Conservation (phyloP, 2,113 vertebrate genomes). For the Euleptes europaea region DNA sequence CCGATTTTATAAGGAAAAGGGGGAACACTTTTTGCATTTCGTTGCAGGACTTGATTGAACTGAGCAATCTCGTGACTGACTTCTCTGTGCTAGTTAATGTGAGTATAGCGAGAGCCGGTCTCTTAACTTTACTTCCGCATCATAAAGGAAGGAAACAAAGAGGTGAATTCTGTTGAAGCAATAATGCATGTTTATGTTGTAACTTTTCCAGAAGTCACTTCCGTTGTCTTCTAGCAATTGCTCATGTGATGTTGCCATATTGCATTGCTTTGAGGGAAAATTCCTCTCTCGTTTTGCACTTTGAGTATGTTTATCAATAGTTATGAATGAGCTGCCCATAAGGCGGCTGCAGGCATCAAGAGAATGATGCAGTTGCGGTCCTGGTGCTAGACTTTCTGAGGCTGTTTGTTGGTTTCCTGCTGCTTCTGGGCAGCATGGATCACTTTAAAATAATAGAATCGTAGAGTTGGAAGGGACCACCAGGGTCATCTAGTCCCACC, state of each 20-base stretch:
- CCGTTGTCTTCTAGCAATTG: constrained; percentile 40
- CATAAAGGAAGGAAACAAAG: neutral
- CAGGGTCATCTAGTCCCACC: no score
- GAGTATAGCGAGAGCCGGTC: constrained; percentile 72
- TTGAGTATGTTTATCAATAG: constrained; percentile 68
- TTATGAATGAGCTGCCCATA: constrained; percentile 73
- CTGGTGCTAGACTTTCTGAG: constrained; percentile 83
- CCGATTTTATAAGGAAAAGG: constrained; percentile 20
- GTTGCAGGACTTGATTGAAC: constrained; percentile 88
- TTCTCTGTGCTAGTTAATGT: constrained; percentile 86
- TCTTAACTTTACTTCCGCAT: neutral
- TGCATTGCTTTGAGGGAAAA: constrained; percentile 59
- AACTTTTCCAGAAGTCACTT: constrained; percentile 44
- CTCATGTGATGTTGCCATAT: neutral
- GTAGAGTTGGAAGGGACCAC: no score
- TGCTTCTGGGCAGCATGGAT: constrained; percentile 70
- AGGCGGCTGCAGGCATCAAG: constrained; percentile 60
- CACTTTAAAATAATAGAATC: no score
- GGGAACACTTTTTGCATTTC: constrained; percentile 46
- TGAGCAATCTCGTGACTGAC: constrained; percentile 82
- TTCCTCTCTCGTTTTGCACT: constrained; percentile 45
- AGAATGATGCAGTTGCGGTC: constrained; percentile 62
- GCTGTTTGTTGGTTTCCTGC: constrained; percentile 78
- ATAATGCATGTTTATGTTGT: neutral
- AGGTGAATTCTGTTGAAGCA: neutral